A percentile compares a stretch with the other conserved stretches of the same genome.
Evolutionary conservation across 2,888 invertebrate species (phyloP).

Genomic region (Diarsia dahlii): DNA sequence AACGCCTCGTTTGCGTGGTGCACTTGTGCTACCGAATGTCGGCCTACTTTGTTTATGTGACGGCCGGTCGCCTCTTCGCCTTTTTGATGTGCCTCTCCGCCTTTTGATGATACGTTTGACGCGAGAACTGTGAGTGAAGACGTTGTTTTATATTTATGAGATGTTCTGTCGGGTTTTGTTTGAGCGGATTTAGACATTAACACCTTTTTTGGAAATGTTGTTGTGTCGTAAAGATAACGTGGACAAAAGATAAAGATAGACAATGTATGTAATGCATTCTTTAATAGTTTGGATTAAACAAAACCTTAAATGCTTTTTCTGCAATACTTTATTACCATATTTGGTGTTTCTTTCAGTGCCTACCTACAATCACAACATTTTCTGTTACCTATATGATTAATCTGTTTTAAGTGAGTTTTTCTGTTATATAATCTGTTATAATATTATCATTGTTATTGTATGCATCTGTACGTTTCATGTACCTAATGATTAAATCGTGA

Average conservation of each 20-base stretch:
- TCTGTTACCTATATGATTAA: no score
- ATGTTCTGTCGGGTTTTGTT: constrained; percentile 1
- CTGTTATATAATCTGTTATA: no score
- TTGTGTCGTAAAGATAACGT: background rate
- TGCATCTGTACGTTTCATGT: no score
- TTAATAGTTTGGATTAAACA: background rate
- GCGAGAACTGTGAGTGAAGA: constrained; percentile 31
- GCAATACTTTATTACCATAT: background rate
- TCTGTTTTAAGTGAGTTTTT: background rate
- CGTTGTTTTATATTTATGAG: constrained; percentile 40
- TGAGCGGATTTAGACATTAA: constrained; percentile 31
- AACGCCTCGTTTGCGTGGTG: constrained; percentile 44
- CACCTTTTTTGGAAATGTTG: constrained; percentile 21
- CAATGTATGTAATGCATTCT: background rate
- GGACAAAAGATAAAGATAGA: constrained; percentile 8
- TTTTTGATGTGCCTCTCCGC: constrained; percentile 30
- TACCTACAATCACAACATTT: background rate
- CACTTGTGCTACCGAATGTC: constrained; percentile 58
- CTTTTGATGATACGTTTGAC: constrained; percentile 48
- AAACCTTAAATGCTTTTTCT: background rate
- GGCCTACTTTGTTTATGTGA: constrained; percentile 55
- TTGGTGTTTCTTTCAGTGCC: background rate
- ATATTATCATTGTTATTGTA: background rate
- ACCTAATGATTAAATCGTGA: background rate
- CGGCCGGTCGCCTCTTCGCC: constrained; percentile 7